A percentile compares a stretch with the other conserved stretches of the same genome.
Evolutionary conservation across 2,113 vertebrate species (phyloP).

Genomic region (Progne subis): DNA sequence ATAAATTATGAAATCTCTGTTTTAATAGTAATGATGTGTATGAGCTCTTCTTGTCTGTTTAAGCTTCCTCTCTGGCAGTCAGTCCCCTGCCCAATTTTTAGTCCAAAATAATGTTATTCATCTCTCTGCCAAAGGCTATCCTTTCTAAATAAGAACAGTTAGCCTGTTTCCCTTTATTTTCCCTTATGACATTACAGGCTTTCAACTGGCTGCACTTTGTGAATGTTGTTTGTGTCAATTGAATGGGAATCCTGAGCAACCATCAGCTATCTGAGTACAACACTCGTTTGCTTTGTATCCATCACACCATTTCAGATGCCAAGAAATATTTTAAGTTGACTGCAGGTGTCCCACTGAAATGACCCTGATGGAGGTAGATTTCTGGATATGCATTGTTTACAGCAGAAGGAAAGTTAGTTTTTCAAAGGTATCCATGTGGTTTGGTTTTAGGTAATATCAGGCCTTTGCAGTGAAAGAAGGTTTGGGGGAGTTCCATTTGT

Average conservation of each 20-base stretch:
- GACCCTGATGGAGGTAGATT: background rate
- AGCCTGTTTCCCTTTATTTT: background rate
- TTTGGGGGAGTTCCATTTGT: conserved; percentile 76
- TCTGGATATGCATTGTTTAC: background rate
- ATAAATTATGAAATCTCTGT: background rate
- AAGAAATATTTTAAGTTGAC: background rate
- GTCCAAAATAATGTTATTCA: background rate
- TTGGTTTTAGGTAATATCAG: conserved; percentile 71
- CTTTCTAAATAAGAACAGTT: background rate
- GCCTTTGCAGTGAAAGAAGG: conserved; percentile 67
- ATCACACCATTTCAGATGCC: background rate
- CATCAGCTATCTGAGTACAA: background rate
- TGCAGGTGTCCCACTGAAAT: background rate
- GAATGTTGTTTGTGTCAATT: background rate
- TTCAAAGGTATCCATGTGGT: background rate
- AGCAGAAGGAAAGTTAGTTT: background rate
- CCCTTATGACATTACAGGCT: background rate
- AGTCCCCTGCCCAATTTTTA: background rate
- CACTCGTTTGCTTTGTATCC: background rate
- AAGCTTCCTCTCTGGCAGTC: background rate
- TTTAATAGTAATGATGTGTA: background rate
- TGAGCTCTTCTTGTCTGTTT: background rate
- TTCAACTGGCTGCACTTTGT: background rate
- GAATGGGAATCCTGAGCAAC: background rate
- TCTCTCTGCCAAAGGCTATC: background rate